Base-by-base conservation (phyloP, 2,888 invertebrate species). In the Drosophila borealis region DNA sequence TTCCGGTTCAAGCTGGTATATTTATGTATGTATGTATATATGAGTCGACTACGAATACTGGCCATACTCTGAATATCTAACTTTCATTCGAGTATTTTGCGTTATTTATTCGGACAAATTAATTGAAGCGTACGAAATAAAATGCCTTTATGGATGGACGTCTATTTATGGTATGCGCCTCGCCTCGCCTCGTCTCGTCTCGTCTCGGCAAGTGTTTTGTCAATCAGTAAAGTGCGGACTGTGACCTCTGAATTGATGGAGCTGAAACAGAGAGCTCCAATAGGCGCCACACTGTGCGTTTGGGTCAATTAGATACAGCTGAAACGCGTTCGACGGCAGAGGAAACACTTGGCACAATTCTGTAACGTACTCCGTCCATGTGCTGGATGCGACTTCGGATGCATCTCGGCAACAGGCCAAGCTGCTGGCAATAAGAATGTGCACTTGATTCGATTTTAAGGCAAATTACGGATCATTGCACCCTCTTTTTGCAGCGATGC, bases 31-130 rank as follows among this genome's bases (percentile, higher is more conserved):
- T 44, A 14, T 48, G 33, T 34, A 25, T 59, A 44, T 50, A 42
- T 37, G 45, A 29, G 19, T 48, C 37, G 48, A 71, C 62, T 56
- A 53, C 56, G 34, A 61, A 33, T 33, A 41, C n/a, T 49, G 39
- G 29, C 49, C 42, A 51, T 53, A 57, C 59, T 48, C 70, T 53
- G 51, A 60, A 66, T 70, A 55, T 74, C 70, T 60, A 75, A 70
- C 77, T 69, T 64, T 41, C 63, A 70, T 50, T 65, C 59, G 64
- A 78, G 68, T 78, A 71, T 76, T 81, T 84, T 70, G 84, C 70
- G 78, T 83, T 86, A 69, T 81, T 70, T 67, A 67, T 78, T 78
- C 74, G 60, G 63, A 60, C 72, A 64, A 88, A 70, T 85, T 81
- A 82, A 82, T 82, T 82, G 79, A 81, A 68, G 73, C 69, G 46